Base-by-base conservation (phyloP, 2,888 invertebrate genomes). In the Hymenopus coronatus region DNA sequence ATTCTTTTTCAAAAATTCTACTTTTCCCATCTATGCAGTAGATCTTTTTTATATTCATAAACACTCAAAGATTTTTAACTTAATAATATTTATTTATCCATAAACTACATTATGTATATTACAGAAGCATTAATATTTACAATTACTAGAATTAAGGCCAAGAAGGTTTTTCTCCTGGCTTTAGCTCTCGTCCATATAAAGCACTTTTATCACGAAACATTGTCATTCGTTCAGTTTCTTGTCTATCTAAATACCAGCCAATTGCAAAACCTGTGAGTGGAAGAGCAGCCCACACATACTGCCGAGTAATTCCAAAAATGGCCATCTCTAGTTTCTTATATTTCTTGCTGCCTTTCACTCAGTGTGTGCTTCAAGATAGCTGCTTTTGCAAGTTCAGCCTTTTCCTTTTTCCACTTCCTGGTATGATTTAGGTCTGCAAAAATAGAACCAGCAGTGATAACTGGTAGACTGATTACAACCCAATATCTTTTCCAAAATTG, bases 181-280 rank as follows among this genome's bases (percentile, higher is more conserved):
- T 95, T 2, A 95, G 93, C 83, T 92, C 93, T 89, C 96, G 94
- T 30, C 96, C 97, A 92, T 96, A 98, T 82, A 98, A 93, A 87
- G 96, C 95, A 92, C 97, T 97, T 92, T 96, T 97, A 92, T 98
- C 98, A 90, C 97, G 94, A 92, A 96, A 98, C 91, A 93, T 93
- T 0, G 94, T 94, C 95, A 97, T 95, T 89, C 97, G 94, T 90
- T 96, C 94, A 0, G 96, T 96, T 93, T 97, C 97, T 91, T 95
- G 94, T 8, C 93, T 93, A 92, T 97, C 97, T 88, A 97, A 91
- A 91, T 93, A 96, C 91, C 94, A 94, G 1, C 97, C 97, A 88
- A 97, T 90, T 2, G 93, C 92, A 91, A 92, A 95, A 0, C 96
- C 96, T 46, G 94, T 91, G 0, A 95, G 0, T 0, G 97, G 96